Base-by-base conservation (phyloP, 2,888 invertebrate species). In the Sesamia inferens region DNA sequence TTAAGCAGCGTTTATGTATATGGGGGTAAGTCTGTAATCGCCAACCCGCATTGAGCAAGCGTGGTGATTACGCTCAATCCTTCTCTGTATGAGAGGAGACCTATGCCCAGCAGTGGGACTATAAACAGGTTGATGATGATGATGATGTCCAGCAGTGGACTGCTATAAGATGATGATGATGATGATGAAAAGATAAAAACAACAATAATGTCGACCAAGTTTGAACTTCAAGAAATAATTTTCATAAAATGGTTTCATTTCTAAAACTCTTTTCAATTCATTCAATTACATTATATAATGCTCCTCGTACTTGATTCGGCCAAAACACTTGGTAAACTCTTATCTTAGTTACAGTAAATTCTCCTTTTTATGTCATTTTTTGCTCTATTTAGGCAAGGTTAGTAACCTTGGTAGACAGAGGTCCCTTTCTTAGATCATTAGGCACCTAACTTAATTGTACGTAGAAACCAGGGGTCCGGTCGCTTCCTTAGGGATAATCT, bases 391-490 rank as follows among this genome's bases (percentile, higher is more conserved):
- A 24, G n/a, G 11, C 24, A 62, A 59, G 69, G 72, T 71, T 57
- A 54, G 64, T 42, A 44, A 65, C 76, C 78, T 78, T 67, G 68
- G 78, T 79, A 76, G 74, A 71, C 84, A 87, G 72, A 82, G 81
- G 78, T 77, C 84, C 85, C 72, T 89, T 88, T 88, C 90, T 89
- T 87, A 88, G 88, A 89, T 91, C 93, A 92, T 93, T 92, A 93
- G 88, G 90, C 88, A 86, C 87, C 88, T 93, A 93, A 94, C 93
- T 93, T 90, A 91, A 93, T 93, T 90, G 89, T 82, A 85, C 84
- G 79, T 71, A 74, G 80, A 87, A 88, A 90, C 87, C 86, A 86
- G 83, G 84, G 87, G 82, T 78, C 87, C 76, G 14, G 74, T 68
- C 82, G 85, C 84, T 79, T 70, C 78, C 84, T 87, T 87, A 87